These are phyloP conservation scores for Phyllotreta striolata DNA, from an alignment of 2,888 invertebrate genomes.

Conservation along the genomic window DNA sequence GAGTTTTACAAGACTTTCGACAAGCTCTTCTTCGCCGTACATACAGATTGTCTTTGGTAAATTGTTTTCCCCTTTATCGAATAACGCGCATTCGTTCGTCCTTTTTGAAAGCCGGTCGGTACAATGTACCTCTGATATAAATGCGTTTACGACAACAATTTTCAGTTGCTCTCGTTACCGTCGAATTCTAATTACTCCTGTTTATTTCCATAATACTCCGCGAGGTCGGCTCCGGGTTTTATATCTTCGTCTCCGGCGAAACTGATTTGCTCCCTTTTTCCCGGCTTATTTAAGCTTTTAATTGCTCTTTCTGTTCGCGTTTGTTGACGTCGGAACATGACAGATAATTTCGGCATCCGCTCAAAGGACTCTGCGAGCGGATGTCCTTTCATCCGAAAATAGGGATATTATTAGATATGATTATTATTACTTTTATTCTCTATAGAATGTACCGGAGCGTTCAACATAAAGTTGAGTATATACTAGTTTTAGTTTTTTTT, in stretches of 20 bases:
- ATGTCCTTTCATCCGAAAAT: no score
- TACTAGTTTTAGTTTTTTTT: no score
- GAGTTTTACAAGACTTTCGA: slow-evolving; percentile 4
- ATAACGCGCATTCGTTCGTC: no score
- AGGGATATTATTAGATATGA: no score
- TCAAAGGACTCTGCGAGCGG: neutral
- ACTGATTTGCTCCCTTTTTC: slow-evolving; percentile 38
- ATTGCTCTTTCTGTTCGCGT: slow-evolving; percentile 28
- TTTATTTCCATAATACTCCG: slow-evolving; percentile 35
- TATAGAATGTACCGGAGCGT: no score
- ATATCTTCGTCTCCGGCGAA: slow-evolving; percentile 28
- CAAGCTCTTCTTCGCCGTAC: neutral
- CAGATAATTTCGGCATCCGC: slow-evolving; percentile 12
- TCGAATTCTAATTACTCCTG: slow-evolving; percentile 39
- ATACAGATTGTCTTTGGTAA: neutral
- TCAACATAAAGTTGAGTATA: no score
- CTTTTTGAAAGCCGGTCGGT: no score
- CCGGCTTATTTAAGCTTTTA: slow-evolving; percentile 35
- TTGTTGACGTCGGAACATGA: slow-evolving; percentile 22
- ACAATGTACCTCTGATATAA: neutral
- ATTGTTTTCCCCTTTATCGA: neutral
- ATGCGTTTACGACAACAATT: slow-evolving; percentile 36
- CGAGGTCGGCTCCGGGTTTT: slow-evolving; percentile 27
- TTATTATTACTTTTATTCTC: neutral
- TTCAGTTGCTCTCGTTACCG: slow-evolving; percentile 38